phyloP scores from a whole-genome alignment of 1,140 invertebrate genomes.

The Sycobia sp. region DNA sequence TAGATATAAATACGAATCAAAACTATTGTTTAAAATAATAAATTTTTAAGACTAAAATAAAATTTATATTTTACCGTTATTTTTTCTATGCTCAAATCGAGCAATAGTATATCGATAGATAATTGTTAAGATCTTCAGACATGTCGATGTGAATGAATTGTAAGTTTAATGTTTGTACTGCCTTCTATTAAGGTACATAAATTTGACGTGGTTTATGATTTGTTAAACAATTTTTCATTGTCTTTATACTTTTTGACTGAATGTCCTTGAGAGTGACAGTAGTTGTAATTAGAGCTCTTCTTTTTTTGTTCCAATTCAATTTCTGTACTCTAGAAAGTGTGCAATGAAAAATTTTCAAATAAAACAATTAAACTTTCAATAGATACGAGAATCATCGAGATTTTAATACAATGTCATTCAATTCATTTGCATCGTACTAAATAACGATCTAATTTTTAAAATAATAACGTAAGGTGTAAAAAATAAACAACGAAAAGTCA shows the following conservation, averaged over 20 bases:
- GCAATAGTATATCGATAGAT: conserved; percentile 12
- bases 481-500: conserved; percentile 15
- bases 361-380: conserved; percentile 3
- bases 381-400: conserved; percentile 6
- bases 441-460: conserved; percentile 20
- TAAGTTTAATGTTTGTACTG: conserved; percentile 22
- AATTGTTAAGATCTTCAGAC: conserved; percentile 22
- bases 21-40: conserved; percentile 25
- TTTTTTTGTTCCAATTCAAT: neutral
- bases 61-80: conserved; percentile 27
- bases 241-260: neutral
- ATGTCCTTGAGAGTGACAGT: too few species aligned
- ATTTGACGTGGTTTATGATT: conserved; percentile 12
- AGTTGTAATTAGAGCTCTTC: neutral
- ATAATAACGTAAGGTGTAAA: conserved; percentile 11
- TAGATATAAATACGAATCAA: conserved; percentile 15
- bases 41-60: conserved; percentile 25
- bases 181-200: conserved; percentile 22
- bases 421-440: conserved; percentile 22
- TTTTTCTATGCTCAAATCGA: conserved; percentile 13
- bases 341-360: conserved; percentile 1
- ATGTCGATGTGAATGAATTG: conserved; percentile 27
- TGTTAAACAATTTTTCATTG: conserved; percentile 13
- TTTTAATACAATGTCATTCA: conserved; percentile 6
- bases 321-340: neutral